Percentiles rank a stretch among this genome's conserved stretches.
Evolutionary conservation across 2,888 invertebrate species (phyloP).

Genomic region (Panopea generosa): DNA sequence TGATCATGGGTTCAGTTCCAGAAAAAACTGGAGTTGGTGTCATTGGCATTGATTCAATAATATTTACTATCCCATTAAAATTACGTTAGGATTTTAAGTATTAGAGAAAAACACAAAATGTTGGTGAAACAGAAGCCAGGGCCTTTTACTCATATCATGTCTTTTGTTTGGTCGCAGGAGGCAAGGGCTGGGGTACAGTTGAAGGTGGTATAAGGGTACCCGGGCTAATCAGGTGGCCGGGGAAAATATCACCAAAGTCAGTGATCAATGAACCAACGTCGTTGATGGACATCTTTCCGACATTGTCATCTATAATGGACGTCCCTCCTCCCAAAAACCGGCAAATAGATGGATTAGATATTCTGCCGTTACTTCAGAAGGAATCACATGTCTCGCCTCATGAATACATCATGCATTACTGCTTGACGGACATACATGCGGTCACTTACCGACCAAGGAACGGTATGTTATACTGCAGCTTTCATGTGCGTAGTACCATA

Average conservation of each 20-base stretch:
- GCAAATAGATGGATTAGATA: constrained; percentile 79
- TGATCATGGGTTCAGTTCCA: no score
- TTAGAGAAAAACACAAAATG: no score
- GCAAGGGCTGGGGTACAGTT: constrained; percentile 78
- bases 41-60: no score
- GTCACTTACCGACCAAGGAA: constrained; percentile 71
- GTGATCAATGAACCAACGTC: constrained; percentile 61
- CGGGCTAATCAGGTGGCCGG: constrained; percentile 33
- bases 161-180: no score
- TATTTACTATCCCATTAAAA: no score
- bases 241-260: background rate
- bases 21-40: no score
- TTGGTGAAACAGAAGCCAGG: no score
- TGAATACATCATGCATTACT: constrained; percentile 83
- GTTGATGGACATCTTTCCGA: constrained; percentile 84
- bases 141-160: no score
- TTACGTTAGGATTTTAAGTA: no score
- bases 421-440: constrained; percentile 75
- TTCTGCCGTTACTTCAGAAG: constrained; percentile 76
- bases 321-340: constrained; percentile 64
- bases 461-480: no score
- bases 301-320: constrained; percentile 73
- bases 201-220: constrained; percentile 85
- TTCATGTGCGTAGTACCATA: background rate
- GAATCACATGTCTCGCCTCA: constrained; percentile 66